A percentile compares a stretch with the other conserved stretches of the same genome.
Evolutionary conservation across 2,797 vertebrate species (phyloP).

Genomic region (Muscicapa comitata): DNA sequence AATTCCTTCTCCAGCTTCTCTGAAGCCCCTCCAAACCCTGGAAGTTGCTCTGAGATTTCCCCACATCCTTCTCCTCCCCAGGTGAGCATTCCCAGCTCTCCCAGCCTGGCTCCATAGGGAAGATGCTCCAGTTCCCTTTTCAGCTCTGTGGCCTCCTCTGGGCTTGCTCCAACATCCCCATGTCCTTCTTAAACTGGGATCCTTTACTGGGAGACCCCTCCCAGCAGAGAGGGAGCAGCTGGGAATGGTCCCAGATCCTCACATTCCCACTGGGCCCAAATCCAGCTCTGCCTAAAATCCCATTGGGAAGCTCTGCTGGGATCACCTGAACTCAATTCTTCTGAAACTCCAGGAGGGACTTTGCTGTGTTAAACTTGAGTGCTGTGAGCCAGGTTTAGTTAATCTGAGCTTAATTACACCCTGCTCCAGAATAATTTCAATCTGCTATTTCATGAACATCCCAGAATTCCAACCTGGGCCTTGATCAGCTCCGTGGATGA

Average conservation of each 20-base stretch:
- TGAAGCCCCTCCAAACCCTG: rapidly evolving
- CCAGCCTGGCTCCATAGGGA: not conserved
- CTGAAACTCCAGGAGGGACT: not conserved
- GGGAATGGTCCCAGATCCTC: not conserved
- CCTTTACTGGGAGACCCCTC: not conserved
- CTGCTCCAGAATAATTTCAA: not conserved
- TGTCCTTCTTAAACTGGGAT: not conserved
- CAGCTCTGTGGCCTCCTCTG: not conserved
- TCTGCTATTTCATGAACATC: not conserved
- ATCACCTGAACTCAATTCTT: not conserved
- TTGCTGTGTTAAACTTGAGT: not conserved
- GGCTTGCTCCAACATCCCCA: not conserved
- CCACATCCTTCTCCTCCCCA: not conserved
- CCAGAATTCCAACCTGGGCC: not conserved
- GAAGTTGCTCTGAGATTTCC: not conserved
- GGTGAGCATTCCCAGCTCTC: not conserved
- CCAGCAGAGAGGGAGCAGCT: not conserved
- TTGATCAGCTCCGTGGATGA: not conserved
- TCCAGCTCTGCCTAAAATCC: not conserved
- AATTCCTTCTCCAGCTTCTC: not conserved
- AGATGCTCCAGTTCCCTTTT: not conserved
- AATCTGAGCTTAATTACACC: not conserved
- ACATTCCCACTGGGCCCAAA: not conserved
- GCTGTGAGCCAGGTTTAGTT: not conserved
- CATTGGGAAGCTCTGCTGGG: not conserved